phyloP scores from a whole-genome alignment of 2,888 invertebrate species.

The Trichacis sp. region DNA sequence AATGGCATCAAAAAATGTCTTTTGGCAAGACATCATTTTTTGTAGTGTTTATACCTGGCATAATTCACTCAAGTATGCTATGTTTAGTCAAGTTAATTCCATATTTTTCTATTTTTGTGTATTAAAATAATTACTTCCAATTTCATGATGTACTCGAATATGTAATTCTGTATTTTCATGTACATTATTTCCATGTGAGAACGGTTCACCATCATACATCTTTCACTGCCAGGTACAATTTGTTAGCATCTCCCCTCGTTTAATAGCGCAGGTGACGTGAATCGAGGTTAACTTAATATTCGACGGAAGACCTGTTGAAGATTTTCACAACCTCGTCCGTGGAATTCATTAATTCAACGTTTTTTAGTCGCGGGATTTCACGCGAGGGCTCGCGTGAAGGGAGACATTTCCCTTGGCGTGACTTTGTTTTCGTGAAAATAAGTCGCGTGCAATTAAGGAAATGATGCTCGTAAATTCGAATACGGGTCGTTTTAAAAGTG shows the following conservation, averaged over 20 bases:
- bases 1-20: too few species aligned
- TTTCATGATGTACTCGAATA: too few species aligned
- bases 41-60: too few species aligned
- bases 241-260: slow-evolving; percentile 8
- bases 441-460: slow-evolving; percentile 62
- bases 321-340: not conserved
- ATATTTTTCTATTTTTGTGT: too few species aligned
- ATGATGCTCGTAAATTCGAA: slow-evolving; percentile 60
- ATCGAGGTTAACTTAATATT: slow-evolving; percentile 13
- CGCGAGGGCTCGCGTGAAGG: not conserved
- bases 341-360: not conserved
- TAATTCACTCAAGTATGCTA: too few species aligned
- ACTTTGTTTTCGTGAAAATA: slow-evolving; percentile 48
- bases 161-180: too few species aligned
- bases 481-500: slow-evolving; percentile 52
- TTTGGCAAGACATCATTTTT: too few species aligned
- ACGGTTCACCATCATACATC: slow-evolving; percentile 5
- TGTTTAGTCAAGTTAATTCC: too few species aligned
- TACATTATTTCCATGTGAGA: too few species aligned
- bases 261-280: slow-evolving; percentile 11
- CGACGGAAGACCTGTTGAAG: slow-evolving; percentile 29
- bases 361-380: not conserved
- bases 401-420: not conserved
- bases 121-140: too few species aligned
- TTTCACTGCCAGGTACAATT: slow-evolving; percentile 1